phyloP scores from a whole-genome alignment of 1,140 invertebrate genomes.

The Euwallacea fornicatus region DNA sequence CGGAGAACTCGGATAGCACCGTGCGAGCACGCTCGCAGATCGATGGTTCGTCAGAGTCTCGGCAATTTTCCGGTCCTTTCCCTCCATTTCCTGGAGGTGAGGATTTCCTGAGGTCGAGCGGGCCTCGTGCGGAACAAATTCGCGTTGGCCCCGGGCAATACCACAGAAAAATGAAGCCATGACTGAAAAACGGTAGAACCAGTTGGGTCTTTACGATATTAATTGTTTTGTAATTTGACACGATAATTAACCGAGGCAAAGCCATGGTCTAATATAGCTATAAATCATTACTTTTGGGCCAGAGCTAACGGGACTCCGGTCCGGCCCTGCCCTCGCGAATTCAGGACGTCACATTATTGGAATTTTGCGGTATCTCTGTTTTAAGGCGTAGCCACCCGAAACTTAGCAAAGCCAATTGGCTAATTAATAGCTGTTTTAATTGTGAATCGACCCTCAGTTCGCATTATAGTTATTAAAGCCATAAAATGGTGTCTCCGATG shows the following conservation, averaged over 20 bases:
- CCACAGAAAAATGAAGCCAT: background rate
- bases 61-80: too few relatives aligned
- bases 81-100: background rate
- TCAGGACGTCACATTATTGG: background rate
- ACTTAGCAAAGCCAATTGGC: too few relatives aligned
- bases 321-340: background rate
- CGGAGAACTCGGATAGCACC: too few relatives aligned
- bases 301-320: background rate
- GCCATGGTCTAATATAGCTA: background rate
- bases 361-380: background rate
- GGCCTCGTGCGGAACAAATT: background rate
- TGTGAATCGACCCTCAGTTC: too few relatives aligned
- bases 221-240: constrained; percentile 1
- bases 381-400: background rate
- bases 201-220: background rate
- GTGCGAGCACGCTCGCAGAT: too few relatives aligned
- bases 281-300: background rate
- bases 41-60: too few relatives aligned
- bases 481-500: too few relatives aligned
- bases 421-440: too few relatives aligned
- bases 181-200: background rate
- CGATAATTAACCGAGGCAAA: background rate
- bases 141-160: too few relatives aligned
- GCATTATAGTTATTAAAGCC: too few relatives aligned
- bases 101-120: background rate